Evolutionary conservation across 2,888 invertebrate species (phyloP).

Genomic region (Lagria hirta): DNA sequence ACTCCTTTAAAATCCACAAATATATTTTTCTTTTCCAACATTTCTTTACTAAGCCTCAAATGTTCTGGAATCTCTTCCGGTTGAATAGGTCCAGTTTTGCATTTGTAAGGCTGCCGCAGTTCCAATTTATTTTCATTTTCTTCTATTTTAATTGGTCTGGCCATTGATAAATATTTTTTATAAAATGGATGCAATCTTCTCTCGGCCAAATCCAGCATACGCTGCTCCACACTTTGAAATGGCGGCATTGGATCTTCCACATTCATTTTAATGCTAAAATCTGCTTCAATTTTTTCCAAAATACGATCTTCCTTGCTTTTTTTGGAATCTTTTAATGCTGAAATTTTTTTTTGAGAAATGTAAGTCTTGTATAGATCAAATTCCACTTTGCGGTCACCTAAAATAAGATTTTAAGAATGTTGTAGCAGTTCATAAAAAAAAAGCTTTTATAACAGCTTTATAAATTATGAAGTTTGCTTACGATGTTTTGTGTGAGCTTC

Average conservation of each 20-base stretch:
- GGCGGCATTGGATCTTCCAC: constrained; percentile 45
- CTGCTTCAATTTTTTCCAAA: constrained; percentile 42
- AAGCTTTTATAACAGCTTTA: too few relatives aligned
- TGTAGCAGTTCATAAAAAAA: too few relatives aligned
- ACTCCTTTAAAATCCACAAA: constrained; percentile 45
- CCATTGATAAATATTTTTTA: constrained; percentile 39
- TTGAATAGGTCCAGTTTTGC: constrained; percentile 40
- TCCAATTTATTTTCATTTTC: constrained; percentile 1
- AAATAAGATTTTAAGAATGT: too few relatives aligned
- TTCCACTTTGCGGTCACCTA: too few relatives aligned
- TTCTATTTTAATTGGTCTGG: constrained; percentile 26
- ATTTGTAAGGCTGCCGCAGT: constrained; percentile 20
- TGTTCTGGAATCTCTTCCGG: constrained; percentile 40
- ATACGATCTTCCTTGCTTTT: constrained; percentile 36
- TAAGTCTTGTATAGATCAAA: too few relatives aligned
- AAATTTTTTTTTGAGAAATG: too few relatives aligned
- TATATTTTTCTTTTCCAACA: constrained; percentile 47
- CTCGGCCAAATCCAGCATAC: constrained; percentile 44
- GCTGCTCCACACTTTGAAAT: constrained; percentile 42
- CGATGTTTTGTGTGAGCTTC: constrained; percentile 1
- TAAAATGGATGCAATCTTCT: constrained; percentile 48
- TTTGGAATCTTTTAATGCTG: too few relatives aligned
- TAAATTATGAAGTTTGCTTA: too few relatives aligned
- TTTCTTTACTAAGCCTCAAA: constrained; percentile 42
- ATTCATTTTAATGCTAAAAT: constrained; percentile 40